phyloP scores from a whole-genome alignment of 2,113 vertebrate species.

The Triplophysa tibetana region DNA sequence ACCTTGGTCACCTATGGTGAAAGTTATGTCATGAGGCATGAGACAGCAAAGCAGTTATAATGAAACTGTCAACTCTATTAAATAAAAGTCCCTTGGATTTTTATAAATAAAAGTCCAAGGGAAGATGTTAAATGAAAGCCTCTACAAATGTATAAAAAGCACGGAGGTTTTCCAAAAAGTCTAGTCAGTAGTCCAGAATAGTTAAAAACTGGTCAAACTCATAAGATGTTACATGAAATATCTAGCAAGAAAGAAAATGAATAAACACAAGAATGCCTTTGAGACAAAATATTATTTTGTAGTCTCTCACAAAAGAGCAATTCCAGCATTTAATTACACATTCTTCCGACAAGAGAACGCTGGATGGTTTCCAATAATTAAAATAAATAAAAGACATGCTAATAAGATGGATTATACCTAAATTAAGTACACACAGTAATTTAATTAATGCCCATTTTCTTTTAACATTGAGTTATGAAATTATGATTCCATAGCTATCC shows the following conservation, averaged over 20 bases:
- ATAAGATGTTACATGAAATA: neutral
- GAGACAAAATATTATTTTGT: conserved; percentile 29
- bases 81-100: neutral
- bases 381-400: conserved; percentile 18
- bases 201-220: neutral
- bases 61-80: neutral
- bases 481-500: no score
- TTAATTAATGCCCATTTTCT: no score
- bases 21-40: conserved; percentile 20
- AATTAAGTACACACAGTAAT: no score
- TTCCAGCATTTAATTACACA: conserved; percentile 20
- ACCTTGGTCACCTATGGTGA: conserved; percentile 66
- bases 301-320: conserved; percentile 19
- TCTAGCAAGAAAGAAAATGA: conserved; percentile 16
- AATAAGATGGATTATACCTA: no score
- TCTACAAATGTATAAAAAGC: neutral
- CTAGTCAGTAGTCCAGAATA: conserved; percentile 2
- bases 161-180: neutral
- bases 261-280: conserved; percentile 14
- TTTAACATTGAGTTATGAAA: no score
- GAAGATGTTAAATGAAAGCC: conserved; percentile 6
- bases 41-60: conserved; percentile 1
- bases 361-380: conserved; percentile 35
- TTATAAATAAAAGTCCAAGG: neutral
- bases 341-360: neutral